Conservation (phyloP, 2,797 vertebrate genomes). For the Thamnophis elegans region DNA sequence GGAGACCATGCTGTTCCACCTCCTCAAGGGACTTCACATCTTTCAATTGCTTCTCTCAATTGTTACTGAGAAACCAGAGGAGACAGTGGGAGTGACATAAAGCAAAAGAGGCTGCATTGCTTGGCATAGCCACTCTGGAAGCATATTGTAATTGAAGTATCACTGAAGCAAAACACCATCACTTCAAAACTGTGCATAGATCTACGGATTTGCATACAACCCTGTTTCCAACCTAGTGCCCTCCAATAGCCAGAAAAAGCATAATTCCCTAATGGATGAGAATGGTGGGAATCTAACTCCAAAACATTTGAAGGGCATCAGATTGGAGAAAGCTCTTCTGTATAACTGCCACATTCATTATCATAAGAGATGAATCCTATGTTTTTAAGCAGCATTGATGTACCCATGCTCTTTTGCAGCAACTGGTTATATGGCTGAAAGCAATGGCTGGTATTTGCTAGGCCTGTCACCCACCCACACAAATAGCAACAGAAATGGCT, state of each 20-base stretch:
- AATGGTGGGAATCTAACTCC: not conserved
- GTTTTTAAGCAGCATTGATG: not conserved
- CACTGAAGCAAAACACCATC: not conserved
- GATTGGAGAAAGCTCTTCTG: not conserved
- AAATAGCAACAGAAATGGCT: not conserved
- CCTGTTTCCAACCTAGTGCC: not conserved
- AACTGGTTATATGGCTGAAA: conserved; percentile 10
- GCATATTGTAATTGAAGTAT: not conserved
- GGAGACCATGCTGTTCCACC: not conserved
- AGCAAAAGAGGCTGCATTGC: not conserved
- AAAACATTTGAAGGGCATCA: not conserved
- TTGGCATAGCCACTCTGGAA: not conserved
- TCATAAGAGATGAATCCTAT: not conserved
- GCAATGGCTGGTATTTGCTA: conserved; percentile 7
- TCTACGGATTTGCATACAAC: not conserved
- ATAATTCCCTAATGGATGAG: not conserved
- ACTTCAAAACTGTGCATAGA: not conserved
- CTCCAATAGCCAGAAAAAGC: not conserved
- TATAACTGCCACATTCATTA: not conserved
- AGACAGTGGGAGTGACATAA: not conserved
- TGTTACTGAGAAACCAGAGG: not conserved
- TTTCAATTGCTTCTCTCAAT: not conserved
- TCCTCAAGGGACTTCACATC: not conserved
- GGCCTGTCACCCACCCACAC: not conserved
- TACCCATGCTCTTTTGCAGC: not conserved